A percentile compares a stretch with the other conserved stretches of the same genome.
Conservation (phyloP, 2,888 invertebrate genomes). For the Byasa hedistus region DNA sequence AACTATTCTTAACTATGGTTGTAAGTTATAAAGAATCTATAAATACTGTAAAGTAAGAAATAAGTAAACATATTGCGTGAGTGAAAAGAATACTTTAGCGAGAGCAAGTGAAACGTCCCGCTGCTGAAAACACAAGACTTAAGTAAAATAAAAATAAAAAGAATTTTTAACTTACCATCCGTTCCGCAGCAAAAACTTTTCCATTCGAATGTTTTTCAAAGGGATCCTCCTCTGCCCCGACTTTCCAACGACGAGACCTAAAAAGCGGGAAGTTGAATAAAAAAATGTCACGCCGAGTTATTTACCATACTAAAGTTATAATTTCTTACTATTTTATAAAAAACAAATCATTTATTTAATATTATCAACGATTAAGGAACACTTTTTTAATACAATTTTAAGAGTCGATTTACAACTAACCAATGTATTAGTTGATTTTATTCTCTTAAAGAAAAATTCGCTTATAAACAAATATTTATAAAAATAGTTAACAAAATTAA, state of each 20-base stretch:
- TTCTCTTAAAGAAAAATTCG: too few species aligned
- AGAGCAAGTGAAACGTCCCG: constrained; percentile 35
- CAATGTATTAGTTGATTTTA: too few species aligned
- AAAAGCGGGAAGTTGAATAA: constrained; percentile 10
- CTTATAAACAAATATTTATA: too few species aligned
- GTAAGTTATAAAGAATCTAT: not conserved
- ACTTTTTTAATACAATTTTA: too few species aligned
- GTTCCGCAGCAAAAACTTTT: constrained; percentile 33
- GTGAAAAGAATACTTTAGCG: constrained; percentile 4
- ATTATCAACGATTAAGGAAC: too few species aligned
- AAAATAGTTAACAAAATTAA: too few species aligned
- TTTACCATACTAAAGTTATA: not conserved
- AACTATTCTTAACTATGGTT: too few species aligned
- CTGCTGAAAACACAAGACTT: constrained; percentile 25
- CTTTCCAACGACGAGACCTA: constrained; percentile 22
- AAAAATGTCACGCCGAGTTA: not conserved
- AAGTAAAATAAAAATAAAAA: constrained; percentile 32
- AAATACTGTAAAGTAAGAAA: not conserved
- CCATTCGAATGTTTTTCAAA: constrained; percentile 34
- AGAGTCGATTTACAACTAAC: too few species aligned
- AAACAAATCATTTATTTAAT: not conserved
- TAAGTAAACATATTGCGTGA: not conserved
- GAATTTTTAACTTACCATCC: constrained; percentile 37
- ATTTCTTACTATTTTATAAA: not conserved
- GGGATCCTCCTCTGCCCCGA: constrained; percentile 35